phyloP scores from a whole-genome alignment of 2,888 invertebrate species.

The Phengaris arion region DNA sequence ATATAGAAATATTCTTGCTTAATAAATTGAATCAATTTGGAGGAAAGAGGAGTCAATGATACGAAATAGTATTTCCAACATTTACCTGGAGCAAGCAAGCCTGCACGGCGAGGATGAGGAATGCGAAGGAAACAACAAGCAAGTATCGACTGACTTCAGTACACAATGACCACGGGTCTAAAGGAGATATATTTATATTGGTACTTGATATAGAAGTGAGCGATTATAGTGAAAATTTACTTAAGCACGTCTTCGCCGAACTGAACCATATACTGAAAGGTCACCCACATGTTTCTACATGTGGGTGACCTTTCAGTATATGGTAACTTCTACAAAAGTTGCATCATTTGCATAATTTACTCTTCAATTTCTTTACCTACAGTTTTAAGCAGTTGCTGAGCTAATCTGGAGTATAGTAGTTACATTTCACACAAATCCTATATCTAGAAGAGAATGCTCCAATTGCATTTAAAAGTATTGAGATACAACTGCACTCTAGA shows the following conservation, averaged over 20 bases:
- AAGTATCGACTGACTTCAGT: constrained; percentile 24
- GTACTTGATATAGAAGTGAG: not conserved
- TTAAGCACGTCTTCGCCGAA: not conserved
- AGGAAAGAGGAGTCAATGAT: no score
- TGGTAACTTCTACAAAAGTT: not conserved
- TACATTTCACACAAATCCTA: not conserved
- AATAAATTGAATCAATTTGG: no score
- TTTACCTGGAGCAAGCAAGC: constrained; percentile 41
- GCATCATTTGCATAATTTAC: not conserved
- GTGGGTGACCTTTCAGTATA: not conserved
- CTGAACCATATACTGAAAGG: no score
- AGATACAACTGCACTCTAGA: no score
- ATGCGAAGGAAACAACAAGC: constrained; percentile 47
- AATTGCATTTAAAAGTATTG: no score
- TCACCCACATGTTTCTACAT: not conserved
- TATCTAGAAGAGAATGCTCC: no score
- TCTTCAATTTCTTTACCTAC: not conserved
- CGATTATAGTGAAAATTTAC: constrained; percentile 19
- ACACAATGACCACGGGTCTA: constrained; percentile 36
- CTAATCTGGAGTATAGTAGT: not conserved
- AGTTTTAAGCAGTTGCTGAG: not conserved
- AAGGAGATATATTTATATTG: constrained; percentile 32
- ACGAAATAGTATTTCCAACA: not conserved
- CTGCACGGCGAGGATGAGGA: constrained; percentile 46
- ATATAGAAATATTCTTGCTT: no score